phyloP scores from a whole-genome alignment of 1,140 invertebrate genomes.

The Diorhabda carinulata region DNA sequence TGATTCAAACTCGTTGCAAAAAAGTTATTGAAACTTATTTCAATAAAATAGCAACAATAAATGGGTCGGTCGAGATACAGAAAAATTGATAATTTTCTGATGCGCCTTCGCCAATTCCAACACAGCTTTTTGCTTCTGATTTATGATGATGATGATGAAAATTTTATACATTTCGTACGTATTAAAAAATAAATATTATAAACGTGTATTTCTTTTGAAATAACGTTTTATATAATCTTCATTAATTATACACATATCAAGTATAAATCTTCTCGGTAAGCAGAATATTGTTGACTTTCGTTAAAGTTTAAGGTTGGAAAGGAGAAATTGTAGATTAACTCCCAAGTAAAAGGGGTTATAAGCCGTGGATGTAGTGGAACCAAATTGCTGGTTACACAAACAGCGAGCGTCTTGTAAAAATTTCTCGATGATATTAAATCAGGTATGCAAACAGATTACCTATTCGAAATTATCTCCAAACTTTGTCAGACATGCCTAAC shows the following conservation, averaged over 20 bases:
- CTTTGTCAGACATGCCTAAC: slow-evolving; percentile 14
- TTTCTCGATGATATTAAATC: slow-evolving; percentile 17
- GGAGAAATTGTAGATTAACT: background rate
- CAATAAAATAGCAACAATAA: too few relatives aligned
- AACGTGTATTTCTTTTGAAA: too few relatives aligned
- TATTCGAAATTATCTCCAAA: slow-evolving; percentile 18
- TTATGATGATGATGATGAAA: too few relatives aligned
- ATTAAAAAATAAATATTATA: too few relatives aligned
- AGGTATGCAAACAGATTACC: slow-evolving; percentile 22
- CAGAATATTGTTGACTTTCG: slow-evolving; percentile 3
- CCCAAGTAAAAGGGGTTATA: slow-evolving; percentile 8
- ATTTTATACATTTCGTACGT: too few relatives aligned
- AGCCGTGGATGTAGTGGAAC: slow-evolving; percentile 1
- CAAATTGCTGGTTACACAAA: slow-evolving; percentile 20
- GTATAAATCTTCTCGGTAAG: background rate
- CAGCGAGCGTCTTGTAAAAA: slow-evolving; percentile 21
- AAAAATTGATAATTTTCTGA: too few relatives aligned
- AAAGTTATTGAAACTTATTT: too few relatives aligned
- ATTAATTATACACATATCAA: background rate
- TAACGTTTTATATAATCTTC: too few relatives aligned
- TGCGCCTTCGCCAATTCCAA: too few relatives aligned
- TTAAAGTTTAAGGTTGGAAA: background rate
- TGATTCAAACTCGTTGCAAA: too few relatives aligned
- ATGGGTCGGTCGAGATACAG: too few relatives aligned
- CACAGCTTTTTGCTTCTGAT: too few relatives aligned